These are phyloP conservation scores for Rhynchomys soricoides DNA, from an alignment of 2,113 vertebrate genomes.

Conservation along the genomic window DNA sequence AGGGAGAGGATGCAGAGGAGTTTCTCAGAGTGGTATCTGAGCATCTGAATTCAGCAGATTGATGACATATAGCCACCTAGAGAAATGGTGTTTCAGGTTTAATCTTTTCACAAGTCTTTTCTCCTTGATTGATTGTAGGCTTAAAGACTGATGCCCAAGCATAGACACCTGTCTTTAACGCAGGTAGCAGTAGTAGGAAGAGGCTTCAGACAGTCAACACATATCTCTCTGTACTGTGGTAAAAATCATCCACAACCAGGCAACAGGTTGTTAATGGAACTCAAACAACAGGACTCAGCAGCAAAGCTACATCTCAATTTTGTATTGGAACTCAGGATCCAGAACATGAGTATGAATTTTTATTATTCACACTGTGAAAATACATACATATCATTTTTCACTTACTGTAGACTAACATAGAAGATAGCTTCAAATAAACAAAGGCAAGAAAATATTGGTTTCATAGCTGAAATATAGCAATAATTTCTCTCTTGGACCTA, in stretches of 20 bases:
- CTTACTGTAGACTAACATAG: neutral
- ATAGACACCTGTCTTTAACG: neutral
- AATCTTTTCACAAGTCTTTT: conserved; percentile 56
- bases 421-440: neutral
- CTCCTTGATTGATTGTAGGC: conserved; percentile 47
- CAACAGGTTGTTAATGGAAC: neutral
- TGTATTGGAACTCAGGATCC: neutral
- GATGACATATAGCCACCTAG: conserved; percentile 6
- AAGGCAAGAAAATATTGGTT: conserved; percentile 30
- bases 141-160: conserved; percentile 30
- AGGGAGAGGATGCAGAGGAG: neutral
- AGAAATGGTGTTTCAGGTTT: conserved; percentile 71
- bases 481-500: conserved; percentile 29
- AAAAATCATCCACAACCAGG: neutral
- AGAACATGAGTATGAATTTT: neutral
- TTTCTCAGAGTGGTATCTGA: neutral
- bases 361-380: conserved; percentile 45
- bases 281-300: neutral
- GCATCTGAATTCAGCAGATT: conserved; percentile 56
- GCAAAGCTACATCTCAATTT: neutral
- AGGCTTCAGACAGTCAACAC: neutral
- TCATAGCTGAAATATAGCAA: neutral
- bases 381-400: neutral
- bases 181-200: neutral
- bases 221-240: neutral